phyloP scores from a whole-genome alignment of 2,797 vertebrate species.

The Chiroxiphia lanceolata region DNA sequence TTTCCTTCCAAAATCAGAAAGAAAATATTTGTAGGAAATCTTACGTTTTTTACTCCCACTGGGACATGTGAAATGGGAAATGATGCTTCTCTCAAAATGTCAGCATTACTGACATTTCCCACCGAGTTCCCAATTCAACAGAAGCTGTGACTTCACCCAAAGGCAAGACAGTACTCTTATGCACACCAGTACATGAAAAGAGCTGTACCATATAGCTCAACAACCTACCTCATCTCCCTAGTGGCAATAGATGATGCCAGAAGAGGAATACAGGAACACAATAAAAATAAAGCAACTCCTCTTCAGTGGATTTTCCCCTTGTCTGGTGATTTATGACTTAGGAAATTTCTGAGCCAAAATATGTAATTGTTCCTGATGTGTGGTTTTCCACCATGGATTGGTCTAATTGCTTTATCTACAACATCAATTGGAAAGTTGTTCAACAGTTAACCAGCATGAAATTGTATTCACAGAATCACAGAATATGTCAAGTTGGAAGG shows the following conservation, averaged over 20 bases:
- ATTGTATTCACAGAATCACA: background rate
- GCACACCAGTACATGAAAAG: background rate
- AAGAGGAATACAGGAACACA: background rate
- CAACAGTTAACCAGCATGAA: background rate
- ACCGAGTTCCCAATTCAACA: background rate
- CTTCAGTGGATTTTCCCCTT: background rate
- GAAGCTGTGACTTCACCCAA: constrained; percentile 16
- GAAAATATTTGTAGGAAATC: constrained; percentile 18
- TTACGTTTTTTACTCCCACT: background rate
- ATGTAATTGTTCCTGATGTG: background rate
- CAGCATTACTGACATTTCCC: constrained; percentile 36
- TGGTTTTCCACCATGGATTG: background rate
- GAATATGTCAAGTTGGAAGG: background rate
- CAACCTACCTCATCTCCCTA: background rate
- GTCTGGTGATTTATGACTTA: background rate
- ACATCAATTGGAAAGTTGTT: background rate
- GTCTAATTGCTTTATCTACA: background rate
- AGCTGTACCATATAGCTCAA: background rate
- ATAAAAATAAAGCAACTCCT: background rate
- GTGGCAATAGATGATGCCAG: background rate
- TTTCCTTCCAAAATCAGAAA: constrained; percentile 9
- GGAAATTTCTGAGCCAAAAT: background rate
- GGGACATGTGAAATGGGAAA: background rate
- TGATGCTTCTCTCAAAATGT: constrained; percentile 28
- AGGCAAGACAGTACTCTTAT: background rate